Evolutionary conservation across 2,888 invertebrate genomes (phyloP).

Genomic region (Morinoia aosen): DNA sequence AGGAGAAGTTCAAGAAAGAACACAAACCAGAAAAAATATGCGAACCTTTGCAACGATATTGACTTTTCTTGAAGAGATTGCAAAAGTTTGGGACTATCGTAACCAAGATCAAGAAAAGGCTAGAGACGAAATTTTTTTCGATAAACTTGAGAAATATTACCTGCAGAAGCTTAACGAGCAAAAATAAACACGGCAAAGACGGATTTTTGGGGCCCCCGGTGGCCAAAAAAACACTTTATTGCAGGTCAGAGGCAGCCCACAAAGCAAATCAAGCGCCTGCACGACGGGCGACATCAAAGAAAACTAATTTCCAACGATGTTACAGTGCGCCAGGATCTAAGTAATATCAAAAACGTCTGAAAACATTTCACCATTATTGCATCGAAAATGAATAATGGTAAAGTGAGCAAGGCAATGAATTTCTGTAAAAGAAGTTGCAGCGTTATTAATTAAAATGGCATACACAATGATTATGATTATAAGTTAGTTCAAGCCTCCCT

Average conservation of each 20-base stretch:
- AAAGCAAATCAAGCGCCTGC: not conserved
- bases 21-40: not conserved
- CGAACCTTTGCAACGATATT: slow-evolving; percentile 26
- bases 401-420: no score
- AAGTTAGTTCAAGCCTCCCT: no score
- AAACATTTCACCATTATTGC: not conserved
- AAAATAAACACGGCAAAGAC: slow-evolving; percentile 15
- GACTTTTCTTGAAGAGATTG: slow-evolving; percentile 19
- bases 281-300: not conserved
- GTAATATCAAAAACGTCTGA: not conserved
- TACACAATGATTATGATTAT: no score
- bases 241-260: not conserved
- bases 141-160: slow-evolving; percentile 48
- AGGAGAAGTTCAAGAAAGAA: not conserved
- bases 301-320: not conserved
- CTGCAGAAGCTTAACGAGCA: not conserved
- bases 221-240: not conserved
- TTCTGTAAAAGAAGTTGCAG: no score
- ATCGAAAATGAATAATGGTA: no score
- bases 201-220: not conserved
- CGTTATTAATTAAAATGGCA: no score
- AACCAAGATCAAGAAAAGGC: slow-evolving; percentile 5
- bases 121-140: not conserved
- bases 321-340: not conserved
- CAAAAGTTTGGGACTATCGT: slow-evolving; percentile 21